Percentiles rank a stretch among this genome's conserved stretches.
These are phyloP conservation scores for Cheilosia scutellata DNA, from an alignment of 2,888 invertebrate species.

Conservation along the genomic window DNA sequence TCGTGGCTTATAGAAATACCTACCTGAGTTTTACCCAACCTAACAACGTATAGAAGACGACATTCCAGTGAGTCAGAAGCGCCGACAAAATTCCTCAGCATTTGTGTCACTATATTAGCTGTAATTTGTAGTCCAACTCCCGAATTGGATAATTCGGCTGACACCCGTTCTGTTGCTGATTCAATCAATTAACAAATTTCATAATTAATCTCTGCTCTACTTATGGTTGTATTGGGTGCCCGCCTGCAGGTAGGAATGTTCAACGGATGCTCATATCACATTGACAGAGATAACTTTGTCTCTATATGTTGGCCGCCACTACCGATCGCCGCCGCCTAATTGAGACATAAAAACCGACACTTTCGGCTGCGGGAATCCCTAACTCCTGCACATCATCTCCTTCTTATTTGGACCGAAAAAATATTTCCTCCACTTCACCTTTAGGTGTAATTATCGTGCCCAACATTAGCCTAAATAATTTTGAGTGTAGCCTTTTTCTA, in stretches of 20 bases:
- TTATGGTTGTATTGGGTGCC: background rate
- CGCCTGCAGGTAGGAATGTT: background rate
- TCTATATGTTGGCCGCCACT: conserved; percentile 13
- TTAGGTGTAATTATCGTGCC: conserved; percentile 29
- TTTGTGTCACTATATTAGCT: background rate
- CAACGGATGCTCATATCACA: background rate
- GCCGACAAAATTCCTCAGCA: background rate
- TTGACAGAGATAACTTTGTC: conserved; percentile 23
- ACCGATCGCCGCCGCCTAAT: conserved; percentile 38
- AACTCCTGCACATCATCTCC: background rate
- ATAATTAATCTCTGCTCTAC: conserved; percentile 28
- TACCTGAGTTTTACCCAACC: no score
- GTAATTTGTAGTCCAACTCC: conserved; percentile 30
- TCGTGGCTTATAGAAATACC: no score
- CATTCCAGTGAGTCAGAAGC: conserved; percentile 8
- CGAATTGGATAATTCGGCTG: background rate
- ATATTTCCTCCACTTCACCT: background rate
- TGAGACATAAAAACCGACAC: conserved; percentile 54
- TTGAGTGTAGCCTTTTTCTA: conserved; percentile 11
- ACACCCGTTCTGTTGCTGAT: background rate
- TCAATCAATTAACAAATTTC: conserved; percentile 38
- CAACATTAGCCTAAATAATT: conserved; percentile 38
- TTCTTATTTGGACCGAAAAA: background rate
- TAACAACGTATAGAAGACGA: no score
- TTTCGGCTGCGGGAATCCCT: conserved; percentile 21